Evolutionary conservation across 2,888 invertebrate genomes (phyloP).

Genomic region (Empis stercorea): DNA sequence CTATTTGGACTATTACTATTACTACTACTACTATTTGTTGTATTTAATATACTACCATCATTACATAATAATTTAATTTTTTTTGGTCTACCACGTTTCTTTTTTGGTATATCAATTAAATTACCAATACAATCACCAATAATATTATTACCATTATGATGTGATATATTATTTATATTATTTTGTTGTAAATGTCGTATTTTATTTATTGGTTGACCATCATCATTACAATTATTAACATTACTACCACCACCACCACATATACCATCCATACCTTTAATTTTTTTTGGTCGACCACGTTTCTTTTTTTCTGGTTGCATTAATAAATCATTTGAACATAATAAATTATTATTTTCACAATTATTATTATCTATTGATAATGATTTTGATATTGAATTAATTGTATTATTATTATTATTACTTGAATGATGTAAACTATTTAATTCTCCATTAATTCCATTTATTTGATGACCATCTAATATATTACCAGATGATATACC

Average conservation of each 20-base stretch:
- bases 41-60: not conserved
- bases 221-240: too few relatives aligned
- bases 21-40: not conserved
- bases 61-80: slow-evolving; percentile 48
- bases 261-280: slow-evolving; percentile 36
- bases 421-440: not conserved
- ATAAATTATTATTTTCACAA: not conserved
- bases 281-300: slow-evolving; percentile 77
- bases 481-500: not conserved
- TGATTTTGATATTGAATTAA: slow-evolving; percentile 1
- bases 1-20: not conserved
- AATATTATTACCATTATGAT: not conserved
- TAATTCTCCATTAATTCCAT: not conserved
- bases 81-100: slow-evolving; percentile 78
- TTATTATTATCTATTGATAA: slow-evolving; percentile 10
- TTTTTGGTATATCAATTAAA: slow-evolving; percentile 55
- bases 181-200: slow-evolving; percentile 38
- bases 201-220: slow-evolving; percentile 26
- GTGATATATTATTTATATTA: not conserved
- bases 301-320: slow-evolving; percentile 64
- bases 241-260: too few relatives aligned
- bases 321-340: slow-evolving; percentile 3
- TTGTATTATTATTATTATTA: slow-evolving; percentile 6
- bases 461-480: slow-evolving; percentile 4
- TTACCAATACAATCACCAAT: slow-evolving; percentile 1